phyloP scores from a whole-genome alignment of 2,888 invertebrate species.

The Drosophila subquinaria region DNA sequence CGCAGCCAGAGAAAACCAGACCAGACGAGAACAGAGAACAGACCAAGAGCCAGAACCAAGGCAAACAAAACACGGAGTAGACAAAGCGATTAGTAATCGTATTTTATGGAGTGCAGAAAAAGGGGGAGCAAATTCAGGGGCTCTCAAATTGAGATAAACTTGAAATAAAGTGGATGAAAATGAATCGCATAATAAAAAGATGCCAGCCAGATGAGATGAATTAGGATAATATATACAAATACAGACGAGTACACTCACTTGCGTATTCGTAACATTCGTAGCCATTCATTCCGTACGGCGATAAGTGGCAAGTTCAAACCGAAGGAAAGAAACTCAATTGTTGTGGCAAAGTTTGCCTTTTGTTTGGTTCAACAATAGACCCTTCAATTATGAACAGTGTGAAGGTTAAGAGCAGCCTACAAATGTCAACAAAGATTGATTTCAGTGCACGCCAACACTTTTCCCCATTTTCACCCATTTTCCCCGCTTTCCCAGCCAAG shows the following conservation, averaged over 20 bases:
- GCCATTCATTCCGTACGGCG: not conserved
- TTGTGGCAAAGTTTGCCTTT: constrained; percentile 17
- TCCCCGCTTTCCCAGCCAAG: too few species aligned
- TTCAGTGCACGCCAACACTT: constrained; percentile 43
- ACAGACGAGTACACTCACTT: constrained; percentile 2
- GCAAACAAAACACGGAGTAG: constrained; percentile 34
- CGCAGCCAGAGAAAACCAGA: constrained; percentile 52
- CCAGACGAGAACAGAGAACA: constrained; percentile 6
- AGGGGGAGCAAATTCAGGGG: not conserved
- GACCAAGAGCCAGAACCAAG: constrained; percentile 17
- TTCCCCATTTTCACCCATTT: too few species aligned
- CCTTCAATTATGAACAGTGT: constrained; percentile 42
- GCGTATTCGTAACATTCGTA: constrained; percentile 6
- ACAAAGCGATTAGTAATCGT: constrained; percentile 77
- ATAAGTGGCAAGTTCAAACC: constrained; percentile 7
- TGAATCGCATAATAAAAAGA: constrained; percentile 70
- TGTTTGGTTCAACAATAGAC: constrained; percentile 45
- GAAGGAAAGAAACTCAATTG: constrained; percentile 23
- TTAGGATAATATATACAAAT: constrained; percentile 56
- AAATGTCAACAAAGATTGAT: constrained; percentile 60
- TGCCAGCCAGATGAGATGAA: constrained; percentile 59
- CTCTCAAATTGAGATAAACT: constrained; percentile 72
- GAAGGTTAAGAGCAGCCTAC: constrained; percentile 46
- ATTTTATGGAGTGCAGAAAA: constrained; percentile 55
- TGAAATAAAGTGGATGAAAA: constrained; percentile 72